Percentiles rank a stretch among this genome's conserved stretches.
phyloP scores from a whole-genome alignment of 1,140 invertebrate species.

The Polyergus mexicanus region DNA sequence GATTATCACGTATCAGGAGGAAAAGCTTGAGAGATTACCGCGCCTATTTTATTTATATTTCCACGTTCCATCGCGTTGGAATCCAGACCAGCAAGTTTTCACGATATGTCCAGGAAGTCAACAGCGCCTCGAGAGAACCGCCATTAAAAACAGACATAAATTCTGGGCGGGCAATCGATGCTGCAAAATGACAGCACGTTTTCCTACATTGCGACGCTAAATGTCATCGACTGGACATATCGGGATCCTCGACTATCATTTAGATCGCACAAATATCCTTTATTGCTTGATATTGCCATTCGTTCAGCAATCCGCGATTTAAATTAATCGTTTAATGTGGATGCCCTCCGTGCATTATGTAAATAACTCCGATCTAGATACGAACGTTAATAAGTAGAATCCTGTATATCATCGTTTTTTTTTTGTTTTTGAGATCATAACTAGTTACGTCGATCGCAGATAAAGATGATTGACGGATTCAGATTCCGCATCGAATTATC shows the following conservation, averaged over 20 bases:
- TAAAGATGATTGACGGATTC: conserved; percentile 14
- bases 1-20: conserved; percentile 43
- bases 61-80: conserved; percentile 42
- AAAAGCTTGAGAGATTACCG: conserved; percentile 26
- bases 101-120: conserved; percentile 41
- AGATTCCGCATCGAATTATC: neutral
- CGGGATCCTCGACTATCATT: neutral
- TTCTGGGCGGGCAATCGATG: neutral
- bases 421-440: neutral
- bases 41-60: conserved; percentile 61
- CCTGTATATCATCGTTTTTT: conserved; percentile 5
- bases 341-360: conserved; percentile 10
- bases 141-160: conserved; percentile 24
- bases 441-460: neutral
- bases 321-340: conserved; percentile 42
- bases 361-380: conserved; percentile 15
- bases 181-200: conserved; percentile 38
- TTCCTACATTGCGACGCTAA: neutral
- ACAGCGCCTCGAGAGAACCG: conserved; percentile 44
- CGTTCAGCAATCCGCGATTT: conserved; percentile 2
- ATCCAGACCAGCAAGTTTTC: conserved; percentile 55
- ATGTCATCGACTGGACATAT: conserved; percentile 18
- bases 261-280: neutral
- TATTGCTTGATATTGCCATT: neutral
- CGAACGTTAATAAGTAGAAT: neutral